Evolutionary conservation across 2,888 invertebrate genomes (phyloP), one percentile per base, ranked within the genome.

Genomic region (Catocala nupta): DNA sequence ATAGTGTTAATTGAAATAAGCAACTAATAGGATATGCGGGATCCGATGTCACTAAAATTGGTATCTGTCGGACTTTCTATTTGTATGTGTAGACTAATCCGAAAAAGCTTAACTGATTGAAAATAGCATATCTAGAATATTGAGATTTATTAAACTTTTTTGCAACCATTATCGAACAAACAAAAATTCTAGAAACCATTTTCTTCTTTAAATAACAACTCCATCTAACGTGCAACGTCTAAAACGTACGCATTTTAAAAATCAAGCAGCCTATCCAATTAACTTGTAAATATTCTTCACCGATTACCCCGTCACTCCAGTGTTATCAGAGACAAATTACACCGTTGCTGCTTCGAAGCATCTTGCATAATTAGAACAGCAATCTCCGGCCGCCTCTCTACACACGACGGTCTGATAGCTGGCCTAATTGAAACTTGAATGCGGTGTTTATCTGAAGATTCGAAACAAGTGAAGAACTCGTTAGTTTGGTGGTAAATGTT

Each of bases 311-410:
- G 64, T 75, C 75, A 78, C 72, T 72, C 67, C 61, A 63, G 33
- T 60, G 71, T 68, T 76, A 76, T 78, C 71, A 53, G 68, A 65
- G 77, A 73, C 76, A 77, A 78, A 77, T 77, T 76, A 71, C 77
- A 70, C 64, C 64, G 68, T 73, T 65, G 57, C 60, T 75, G 59
- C 57, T 68, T 68, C 63, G 59, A 52, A 70, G 58, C 77, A 65
- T 78, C 77, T 77, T 78, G 79, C 73, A 78, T 77, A 86, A 87
- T 87, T 85, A 85, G 85, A 83, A 82, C 80, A 77, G 86, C 86
- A 89, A 90, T 89, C 85, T 88, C 88, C 87, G 84, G 83, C 73
- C 75, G 73, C 77, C 63, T 77, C 63, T 70, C 77, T 77, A 80
- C 82, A 78, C 68, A 78, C 80, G 80, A 84, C 80, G 71, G 73